phyloP scores from a whole-genome alignment of 1,140 invertebrate genomes.

The Drosophila azteca region DNA sequence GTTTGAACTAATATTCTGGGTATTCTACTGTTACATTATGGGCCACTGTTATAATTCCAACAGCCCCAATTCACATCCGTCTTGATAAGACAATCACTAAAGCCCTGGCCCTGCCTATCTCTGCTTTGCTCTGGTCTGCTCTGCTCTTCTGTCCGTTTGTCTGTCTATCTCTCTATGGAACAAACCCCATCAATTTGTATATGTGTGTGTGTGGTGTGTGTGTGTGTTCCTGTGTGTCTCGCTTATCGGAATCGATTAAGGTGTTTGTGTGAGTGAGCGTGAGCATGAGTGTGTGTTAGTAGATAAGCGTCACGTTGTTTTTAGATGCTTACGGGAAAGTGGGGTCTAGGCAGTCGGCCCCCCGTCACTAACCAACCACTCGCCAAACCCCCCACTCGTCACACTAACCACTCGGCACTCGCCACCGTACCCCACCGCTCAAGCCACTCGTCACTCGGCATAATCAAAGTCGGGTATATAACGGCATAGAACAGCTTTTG shows the following conservation, averaged over 20 bases:
- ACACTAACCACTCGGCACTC: too few species aligned
- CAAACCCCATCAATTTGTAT: too few species aligned
- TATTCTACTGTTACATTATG: background rate
- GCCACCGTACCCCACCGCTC: too few species aligned
- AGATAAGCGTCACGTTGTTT: slow-evolving; percentile 26
- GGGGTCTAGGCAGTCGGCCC: too few species aligned
- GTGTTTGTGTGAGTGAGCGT: slow-evolving; percentile 24
- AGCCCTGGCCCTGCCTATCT: slow-evolving; percentile 26
- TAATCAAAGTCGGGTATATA: too few species aligned
- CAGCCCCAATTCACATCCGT: slow-evolving; percentile 27
- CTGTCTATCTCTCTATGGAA: background rate
- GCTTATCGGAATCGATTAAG: slow-evolving; percentile 38
- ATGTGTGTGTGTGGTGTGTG: slow-evolving; percentile 4
- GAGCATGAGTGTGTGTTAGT: slow-evolving; percentile 4
- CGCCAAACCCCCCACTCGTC: too few species aligned
- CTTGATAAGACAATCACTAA: slow-evolving; percentile 33
- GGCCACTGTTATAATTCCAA: slow-evolving; percentile 20
- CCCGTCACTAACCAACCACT: too few species aligned
- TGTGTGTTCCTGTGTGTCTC: background rate
- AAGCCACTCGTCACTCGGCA: too few species aligned
- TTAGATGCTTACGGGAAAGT: background rate
- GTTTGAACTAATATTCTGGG: slow-evolving; percentile 2
- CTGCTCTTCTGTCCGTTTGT: background rate
- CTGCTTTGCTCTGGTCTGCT: too few species aligned
- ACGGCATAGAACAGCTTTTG: too few species aligned